Conservation (phyloP, 1,140 invertebrate genomes). For the Archivesica marissinica region DNA sequence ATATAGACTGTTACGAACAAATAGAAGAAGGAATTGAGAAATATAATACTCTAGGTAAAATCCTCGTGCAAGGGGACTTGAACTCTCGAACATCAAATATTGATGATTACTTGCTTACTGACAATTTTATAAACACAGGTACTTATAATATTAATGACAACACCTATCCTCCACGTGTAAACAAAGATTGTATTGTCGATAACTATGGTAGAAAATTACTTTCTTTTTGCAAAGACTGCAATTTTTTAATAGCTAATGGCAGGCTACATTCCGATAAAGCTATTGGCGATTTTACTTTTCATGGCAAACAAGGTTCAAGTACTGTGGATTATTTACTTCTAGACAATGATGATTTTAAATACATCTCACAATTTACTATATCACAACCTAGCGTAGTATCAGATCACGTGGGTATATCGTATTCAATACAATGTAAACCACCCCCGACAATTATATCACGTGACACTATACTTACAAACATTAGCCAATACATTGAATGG, state of each 20-base stretch:
- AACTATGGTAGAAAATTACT: slow-evolving; percentile 1
- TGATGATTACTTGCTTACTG: neutral
- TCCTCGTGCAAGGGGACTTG: slow-evolving; percentile 3
- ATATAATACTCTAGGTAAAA: neutral
- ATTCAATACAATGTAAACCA: too few species aligned
- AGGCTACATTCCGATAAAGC: neutral
- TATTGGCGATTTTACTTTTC: neutral
- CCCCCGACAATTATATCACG: too few species aligned
- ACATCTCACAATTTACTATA: neutral
- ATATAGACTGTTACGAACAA: slow-evolving; percentile 14
- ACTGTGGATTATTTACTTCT: neutral
- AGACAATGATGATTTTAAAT: neutral
- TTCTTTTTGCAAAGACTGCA: neutral
- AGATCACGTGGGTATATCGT: too few species aligned
- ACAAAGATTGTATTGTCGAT: neutral
- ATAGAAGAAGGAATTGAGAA: slow-evolving; percentile 3
- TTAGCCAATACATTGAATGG: too few species aligned
- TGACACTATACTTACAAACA: too few species aligned
- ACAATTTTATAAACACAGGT: neutral
- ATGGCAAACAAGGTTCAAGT: neutral
- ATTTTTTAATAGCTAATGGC: neutral
- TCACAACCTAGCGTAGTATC: slow-evolving; percentile 1
- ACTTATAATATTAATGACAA: neutral
- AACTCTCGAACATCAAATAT: slow-evolving; percentile 11
- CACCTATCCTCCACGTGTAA: neutral